phyloP scores from a whole-genome alignment of 2,797 vertebrate species.

The Anguilla anguilla region DNA sequence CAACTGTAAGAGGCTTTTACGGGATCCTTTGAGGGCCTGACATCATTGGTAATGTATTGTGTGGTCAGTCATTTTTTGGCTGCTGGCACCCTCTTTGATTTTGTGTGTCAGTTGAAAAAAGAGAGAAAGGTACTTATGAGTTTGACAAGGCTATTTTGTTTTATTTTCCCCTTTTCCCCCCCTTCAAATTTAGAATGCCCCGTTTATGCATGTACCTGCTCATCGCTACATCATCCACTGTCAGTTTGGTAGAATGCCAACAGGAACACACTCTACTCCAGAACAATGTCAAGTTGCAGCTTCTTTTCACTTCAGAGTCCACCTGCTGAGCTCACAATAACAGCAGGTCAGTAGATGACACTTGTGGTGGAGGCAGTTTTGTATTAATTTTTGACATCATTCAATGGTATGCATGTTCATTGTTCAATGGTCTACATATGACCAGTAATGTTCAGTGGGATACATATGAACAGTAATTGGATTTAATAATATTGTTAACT shows the following conservation, averaged over 20 bases:
- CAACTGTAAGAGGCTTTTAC: not conserved
- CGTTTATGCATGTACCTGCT: too few relatives aligned
- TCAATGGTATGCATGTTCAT: not conserved
- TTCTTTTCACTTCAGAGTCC: not conserved
- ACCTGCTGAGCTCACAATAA: not conserved
- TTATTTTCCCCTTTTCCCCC: too few relatives aligned
- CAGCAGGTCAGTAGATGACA: too few relatives aligned
- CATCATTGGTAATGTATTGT: not conserved
- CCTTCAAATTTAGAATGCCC: too few relatives aligned
- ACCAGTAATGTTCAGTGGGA: not conserved
- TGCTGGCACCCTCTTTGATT: not conserved
- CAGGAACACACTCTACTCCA: too few relatives aligned
- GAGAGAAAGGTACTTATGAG: not conserved
- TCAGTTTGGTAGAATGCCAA: too few relatives aligned
- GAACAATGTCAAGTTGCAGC: not conserved
- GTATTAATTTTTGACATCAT: not conserved
- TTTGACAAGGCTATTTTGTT: not conserved
- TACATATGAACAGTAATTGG: not conserved
- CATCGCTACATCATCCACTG: too few relatives aligned
- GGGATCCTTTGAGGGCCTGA: not conserved
- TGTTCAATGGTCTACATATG: not conserved
- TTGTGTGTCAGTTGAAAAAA: not conserved
- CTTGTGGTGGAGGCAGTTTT: not conserved
- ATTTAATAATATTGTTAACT: too few relatives aligned
- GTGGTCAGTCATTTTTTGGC: not conserved